Evolutionary conservation across 1,140 invertebrate species (phyloP).

Genomic region (Archivesica marissinica): DNA sequence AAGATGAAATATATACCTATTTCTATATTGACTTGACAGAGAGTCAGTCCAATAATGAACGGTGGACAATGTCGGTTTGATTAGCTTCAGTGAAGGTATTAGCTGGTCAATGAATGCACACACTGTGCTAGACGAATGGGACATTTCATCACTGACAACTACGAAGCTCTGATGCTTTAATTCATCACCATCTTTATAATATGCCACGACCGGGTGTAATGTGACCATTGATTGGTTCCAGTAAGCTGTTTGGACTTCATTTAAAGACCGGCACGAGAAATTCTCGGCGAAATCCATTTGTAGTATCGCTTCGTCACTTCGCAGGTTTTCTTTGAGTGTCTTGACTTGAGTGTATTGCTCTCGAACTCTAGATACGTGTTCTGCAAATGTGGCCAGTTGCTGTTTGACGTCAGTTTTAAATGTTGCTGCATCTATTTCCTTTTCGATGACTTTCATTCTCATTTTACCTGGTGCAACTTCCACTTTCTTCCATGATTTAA

Average conservation of each 20-base stretch:
- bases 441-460: conserved; percentile 45
- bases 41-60: conserved; percentile 67
- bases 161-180: conserved; percentile 59
- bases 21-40: conserved; percentile 63
- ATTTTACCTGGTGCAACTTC: conserved; percentile 30
- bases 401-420: conserved; percentile 19
- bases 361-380: conserved; percentile 36
- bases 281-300: conserved; percentile 67
- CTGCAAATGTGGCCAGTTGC: neutral
- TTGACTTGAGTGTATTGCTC: conserved; percentile 47
- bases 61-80: neutral
- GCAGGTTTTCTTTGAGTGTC: conserved; percentile 45
- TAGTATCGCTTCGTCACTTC: conserved; percentile 26
- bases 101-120: too few relatives aligned
- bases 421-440: neutral
- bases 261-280: conserved; percentile 46
- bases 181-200: conserved; percentile 27
- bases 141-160: conserved; percentile 55
- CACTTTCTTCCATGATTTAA: conserved; percentile 20
- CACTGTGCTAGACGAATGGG: conserved; percentile 54
- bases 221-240: conserved; percentile 57
- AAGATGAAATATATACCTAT: conserved; percentile 56
- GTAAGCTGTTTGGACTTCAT: conserved; percentile 62
- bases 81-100: conserved; percentile 33
- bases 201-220: conserved; percentile 55